Evolutionary conservation across 2,113 vertebrate species (phyloP).

Genomic region (Australoheros scitulus): DNA sequence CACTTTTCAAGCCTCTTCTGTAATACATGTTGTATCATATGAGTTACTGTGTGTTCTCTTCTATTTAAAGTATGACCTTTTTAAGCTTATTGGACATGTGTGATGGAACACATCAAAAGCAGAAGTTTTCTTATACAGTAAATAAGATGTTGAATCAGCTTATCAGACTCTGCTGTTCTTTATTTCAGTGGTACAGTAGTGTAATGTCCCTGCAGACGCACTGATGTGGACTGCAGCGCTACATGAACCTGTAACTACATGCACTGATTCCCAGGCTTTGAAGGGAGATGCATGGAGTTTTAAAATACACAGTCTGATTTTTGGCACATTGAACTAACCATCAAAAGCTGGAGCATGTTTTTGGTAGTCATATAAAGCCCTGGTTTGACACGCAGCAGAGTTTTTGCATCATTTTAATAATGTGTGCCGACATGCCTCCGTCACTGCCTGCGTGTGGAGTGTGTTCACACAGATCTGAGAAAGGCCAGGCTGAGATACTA

Average conservation of each 20-base stretch:
- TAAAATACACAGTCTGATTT: slow-evolving; percentile 30
- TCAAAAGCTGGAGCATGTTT: slow-evolving; percentile 57
- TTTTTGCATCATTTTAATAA: slow-evolving; percentile 24
- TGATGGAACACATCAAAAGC: neutral
- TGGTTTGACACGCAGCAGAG: neutral
- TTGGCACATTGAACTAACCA: slow-evolving; percentile 63
- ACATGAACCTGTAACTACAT: slow-evolving; percentile 65
- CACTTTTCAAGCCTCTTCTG: neutral
- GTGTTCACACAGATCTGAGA: slow-evolving; percentile 24
- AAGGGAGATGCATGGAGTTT: slow-evolving; percentile 70
- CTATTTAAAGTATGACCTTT: neutral
- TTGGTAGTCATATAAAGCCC: neutral
- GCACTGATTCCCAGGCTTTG: slow-evolving; percentile 44
- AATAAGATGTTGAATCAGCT: neutral
- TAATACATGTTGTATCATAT: neutral
- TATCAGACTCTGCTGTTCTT: slow-evolving; percentile 46
- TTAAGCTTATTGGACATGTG: neutral
- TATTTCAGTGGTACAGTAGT: slow-evolving; percentile 75
- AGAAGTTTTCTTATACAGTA: neutral
- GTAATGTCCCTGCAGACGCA: slow-evolving; percentile 59
- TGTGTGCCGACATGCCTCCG: neutral
- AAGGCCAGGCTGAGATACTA: neutral
- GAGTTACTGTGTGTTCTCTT: neutral
- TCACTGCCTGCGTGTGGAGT: slow-evolving; percentile 70
- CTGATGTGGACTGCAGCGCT: slow-evolving; percentile 63